Percentiles rank a stretch among this genome's conserved stretches.
Evolutionary conservation across 2,113 vertebrate genomes (phyloP).

Genomic region (Hippocampus barbouri): DNA sequence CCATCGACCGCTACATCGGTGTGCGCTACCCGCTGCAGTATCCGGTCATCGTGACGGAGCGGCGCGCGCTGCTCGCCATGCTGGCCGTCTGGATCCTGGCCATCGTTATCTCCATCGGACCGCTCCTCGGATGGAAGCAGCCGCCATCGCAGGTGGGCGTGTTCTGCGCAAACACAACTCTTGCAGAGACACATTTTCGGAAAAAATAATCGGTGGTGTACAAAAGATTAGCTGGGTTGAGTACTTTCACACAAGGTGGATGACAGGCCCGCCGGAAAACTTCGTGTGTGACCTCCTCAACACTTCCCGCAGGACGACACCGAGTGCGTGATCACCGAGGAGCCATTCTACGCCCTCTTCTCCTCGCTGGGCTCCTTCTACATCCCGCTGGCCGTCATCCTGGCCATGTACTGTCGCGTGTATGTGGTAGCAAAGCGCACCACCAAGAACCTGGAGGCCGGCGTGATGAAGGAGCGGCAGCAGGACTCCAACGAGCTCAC

Average conservation of each 20-base stretch:
- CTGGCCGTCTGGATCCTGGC: conserved; percentile 57
- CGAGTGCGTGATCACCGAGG: conserved; percentile 49
- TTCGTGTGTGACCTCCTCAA: neutral
- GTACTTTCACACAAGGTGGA: too few relatives aligned
- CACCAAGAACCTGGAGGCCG: conserved; percentile 63
- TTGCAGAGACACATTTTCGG: neutral
- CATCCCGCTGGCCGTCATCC: conserved; percentile 57
- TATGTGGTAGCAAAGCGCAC: conserved; percentile 64
- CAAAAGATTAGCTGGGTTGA: too few relatives aligned
- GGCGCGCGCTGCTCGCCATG: conserved; percentile 56
- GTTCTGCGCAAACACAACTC: neutral
- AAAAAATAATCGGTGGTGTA: too few relatives aligned
- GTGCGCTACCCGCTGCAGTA: conserved; percentile 60
- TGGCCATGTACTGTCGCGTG: conserved; percentile 60
- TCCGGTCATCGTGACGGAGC: conserved; percentile 46
- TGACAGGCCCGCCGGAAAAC: too few relatives aligned
- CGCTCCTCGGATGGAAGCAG: conserved; percentile 64
- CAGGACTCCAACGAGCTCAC: conserved; percentile 58
- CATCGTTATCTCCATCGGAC: conserved; percentile 59
- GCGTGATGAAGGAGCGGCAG: conserved; percentile 53
- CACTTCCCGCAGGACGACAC: conserved; percentile 44
- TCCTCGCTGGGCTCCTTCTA: conserved; percentile 64
- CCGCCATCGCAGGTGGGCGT: conserved; percentile 46
- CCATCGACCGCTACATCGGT: conserved; percentile 62
- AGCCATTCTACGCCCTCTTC: conserved; percentile 63